phyloP scores from a whole-genome alignment of 1,140 invertebrate species.

The Drosophila miranda region DNA sequence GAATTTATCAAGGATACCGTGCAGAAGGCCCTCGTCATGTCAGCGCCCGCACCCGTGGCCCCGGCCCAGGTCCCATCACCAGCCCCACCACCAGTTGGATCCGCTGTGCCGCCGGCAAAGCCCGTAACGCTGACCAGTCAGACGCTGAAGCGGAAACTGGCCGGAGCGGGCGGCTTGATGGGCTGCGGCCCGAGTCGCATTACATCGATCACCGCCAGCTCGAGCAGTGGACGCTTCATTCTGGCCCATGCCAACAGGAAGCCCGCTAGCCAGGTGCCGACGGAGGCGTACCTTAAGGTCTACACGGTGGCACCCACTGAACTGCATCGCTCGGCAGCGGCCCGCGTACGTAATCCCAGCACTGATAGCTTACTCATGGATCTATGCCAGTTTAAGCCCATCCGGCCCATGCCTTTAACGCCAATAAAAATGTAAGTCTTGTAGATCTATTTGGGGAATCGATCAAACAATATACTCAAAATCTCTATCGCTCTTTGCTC shows the following conservation, averaged over 20 bases:
- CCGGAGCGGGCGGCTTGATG: constrained; percentile 58
- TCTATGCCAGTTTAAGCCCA: constrained; percentile 85
- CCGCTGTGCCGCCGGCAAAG: too few species aligned
- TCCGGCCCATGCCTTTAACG: constrained; percentile 83
- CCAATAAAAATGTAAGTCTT: constrained; percentile 73
- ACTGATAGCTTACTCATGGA: constrained; percentile 85
- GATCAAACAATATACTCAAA: neutral
- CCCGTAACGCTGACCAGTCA: constrained; percentile 12
- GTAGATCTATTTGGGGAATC: neutral
- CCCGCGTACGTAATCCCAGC: constrained; percentile 81
- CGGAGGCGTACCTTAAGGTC: constrained; percentile 50
- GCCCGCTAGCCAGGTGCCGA: constrained; percentile 36
- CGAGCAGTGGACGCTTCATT: constrained; percentile 18
- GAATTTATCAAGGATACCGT: constrained; percentile 84
- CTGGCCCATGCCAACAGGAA: constrained; percentile 17
- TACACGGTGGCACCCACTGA: constrained; percentile 63
- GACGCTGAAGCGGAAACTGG: constrained; percentile 53
- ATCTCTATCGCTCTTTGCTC: neutral
- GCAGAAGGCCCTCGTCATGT: constrained; percentile 78
- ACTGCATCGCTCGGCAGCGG: constrained; percentile 67
- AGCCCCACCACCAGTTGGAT: constrained; percentile 11
- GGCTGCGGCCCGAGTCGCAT: constrained; percentile 18
- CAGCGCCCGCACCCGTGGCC: constrained; percentile 44
- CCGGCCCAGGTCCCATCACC: constrained; percentile 6
- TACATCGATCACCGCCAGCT: constrained; percentile 17